Percentiles rank a stretch among this genome's conserved stretches.
Conservation (phyloP, 2,888 invertebrate species). For the Drosophila leonis region DNA sequence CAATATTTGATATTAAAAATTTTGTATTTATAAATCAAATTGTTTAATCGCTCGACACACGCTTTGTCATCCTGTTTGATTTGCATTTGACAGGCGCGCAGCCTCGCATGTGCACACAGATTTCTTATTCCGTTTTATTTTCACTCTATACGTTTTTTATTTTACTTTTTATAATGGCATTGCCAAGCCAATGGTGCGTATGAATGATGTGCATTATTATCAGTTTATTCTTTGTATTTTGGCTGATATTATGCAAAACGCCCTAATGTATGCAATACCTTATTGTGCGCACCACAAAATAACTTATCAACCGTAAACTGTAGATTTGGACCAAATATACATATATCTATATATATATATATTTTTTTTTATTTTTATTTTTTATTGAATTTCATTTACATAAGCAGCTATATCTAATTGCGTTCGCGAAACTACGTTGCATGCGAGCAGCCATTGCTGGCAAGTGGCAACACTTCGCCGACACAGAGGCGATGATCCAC, state of each 20-base stretch:
- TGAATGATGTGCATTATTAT: constrained; percentile 46
- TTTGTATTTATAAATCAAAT: neutral
- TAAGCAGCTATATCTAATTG: constrained; percentile 6
- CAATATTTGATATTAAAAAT: constrained; percentile 13
- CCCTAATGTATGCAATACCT: constrained; percentile 39
- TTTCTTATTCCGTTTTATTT: constrained; percentile 1
- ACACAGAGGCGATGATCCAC: constrained; percentile 63
- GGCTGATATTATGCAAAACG: constrained; percentile 24
- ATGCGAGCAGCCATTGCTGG: neutral
- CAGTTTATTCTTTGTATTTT: constrained; percentile 3
- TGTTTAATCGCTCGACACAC: neutral
- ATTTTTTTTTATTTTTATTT: neutral
- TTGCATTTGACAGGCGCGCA: constrained; percentile 3
- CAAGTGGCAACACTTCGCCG: constrained; percentile 7
- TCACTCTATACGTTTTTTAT: neutral
- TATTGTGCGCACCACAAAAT: constrained; percentile 39
- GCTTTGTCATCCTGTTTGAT: constrained; percentile 25
- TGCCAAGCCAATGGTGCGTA: constrained; percentile 55
- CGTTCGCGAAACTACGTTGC: constrained; percentile 20
- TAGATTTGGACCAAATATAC: constrained; percentile 31
- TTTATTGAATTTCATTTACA: constrained; percentile 27
- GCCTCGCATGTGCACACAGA: constrained; percentile 19
- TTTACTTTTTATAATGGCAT: constrained; percentile 2
- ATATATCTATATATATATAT: constrained; percentile 7
- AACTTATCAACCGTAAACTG: constrained; percentile 43